Percentiles rank a stretch among this genome's conserved stretches.
phyloP scores from a whole-genome alignment of 2,888 invertebrate genomes.

The Pomacea canaliculata region DNA sequence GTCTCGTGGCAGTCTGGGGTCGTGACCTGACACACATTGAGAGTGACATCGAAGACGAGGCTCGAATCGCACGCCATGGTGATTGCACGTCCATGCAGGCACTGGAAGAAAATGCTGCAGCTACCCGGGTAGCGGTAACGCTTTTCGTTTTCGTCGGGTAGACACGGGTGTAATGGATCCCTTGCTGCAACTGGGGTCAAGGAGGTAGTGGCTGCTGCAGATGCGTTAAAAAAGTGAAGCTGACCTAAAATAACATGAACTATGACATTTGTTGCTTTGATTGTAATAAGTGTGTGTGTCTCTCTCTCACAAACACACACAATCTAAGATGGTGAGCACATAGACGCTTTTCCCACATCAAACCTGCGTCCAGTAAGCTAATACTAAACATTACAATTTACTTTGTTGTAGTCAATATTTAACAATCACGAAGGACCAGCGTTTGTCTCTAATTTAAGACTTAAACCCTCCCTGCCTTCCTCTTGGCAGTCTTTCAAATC shows the following conservation, averaged over 20 bases:
- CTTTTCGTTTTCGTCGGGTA: conserved; percentile 1
- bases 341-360: not conserved
- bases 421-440: no score
- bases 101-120: conserved; percentile 55
- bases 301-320: conserved; percentile 2
- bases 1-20: conserved; percentile 15
- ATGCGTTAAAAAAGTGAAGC: not conserved
- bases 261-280: no score
- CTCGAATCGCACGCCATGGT: conserved; percentile 40
- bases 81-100: conserved; percentile 46
- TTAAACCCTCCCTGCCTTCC: no score
- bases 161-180: not conserved
- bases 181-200: not conserved
- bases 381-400: no score
- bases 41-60: conserved; percentile 41
- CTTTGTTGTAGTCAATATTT: no score
- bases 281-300: not conserved
- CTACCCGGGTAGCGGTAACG: conserved; percentile 49
- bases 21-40: conserved; percentile 26
- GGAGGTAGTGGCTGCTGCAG: not conserved
- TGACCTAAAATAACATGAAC: no score
- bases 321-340: not conserved
- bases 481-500: no score
- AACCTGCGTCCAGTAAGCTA: no score
- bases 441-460: no score